Evolutionary conservation across 2,113 vertebrate species (phyloP).

Genomic region (Centrocercus urophasianus): DNA sequence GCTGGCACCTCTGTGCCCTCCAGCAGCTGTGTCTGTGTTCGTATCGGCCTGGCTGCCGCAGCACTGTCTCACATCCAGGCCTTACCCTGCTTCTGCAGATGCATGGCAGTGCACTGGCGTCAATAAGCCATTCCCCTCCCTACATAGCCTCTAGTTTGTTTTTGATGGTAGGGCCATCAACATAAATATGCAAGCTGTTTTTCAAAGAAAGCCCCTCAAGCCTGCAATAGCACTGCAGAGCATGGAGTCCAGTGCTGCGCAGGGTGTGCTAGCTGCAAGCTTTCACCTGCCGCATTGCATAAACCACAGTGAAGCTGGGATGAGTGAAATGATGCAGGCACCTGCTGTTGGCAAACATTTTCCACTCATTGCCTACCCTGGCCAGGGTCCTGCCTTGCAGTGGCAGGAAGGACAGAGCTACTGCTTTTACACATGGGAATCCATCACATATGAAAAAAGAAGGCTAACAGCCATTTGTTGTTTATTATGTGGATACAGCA

Average conservation of each 20-base stretch:
- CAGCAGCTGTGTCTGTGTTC: not conserved
- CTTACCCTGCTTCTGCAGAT: not conserved
- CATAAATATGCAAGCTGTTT: not conserved
- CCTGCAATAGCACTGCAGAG: not conserved
- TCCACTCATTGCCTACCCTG: not conserved
- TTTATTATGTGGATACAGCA: not conserved
- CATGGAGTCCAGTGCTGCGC: not conserved
- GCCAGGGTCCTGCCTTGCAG: fast-evolving
- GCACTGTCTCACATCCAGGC: fast-evolving
- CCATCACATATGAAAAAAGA: not conserved
- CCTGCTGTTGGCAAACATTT: not conserved
- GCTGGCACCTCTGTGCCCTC: not conserved
- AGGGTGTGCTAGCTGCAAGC: not conserved
- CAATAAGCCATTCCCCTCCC: not conserved
- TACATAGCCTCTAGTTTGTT: fast-evolving
- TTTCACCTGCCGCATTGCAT: not conserved
- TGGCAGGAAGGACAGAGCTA: not conserved
- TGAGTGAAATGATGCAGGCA: not conserved
- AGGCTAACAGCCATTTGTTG: not conserved
- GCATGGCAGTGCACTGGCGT: not conserved
- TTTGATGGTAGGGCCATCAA: not conserved
- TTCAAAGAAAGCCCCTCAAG: not conserved
- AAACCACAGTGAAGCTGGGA: not conserved
- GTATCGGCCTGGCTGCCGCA: not conserved
- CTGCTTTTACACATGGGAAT: not conserved